Evolutionary conservation across 1,140 invertebrate genomes (phyloP), one percentile per base, ranked within the genome.

Genomic region (Drosophila setifemur): DNA sequence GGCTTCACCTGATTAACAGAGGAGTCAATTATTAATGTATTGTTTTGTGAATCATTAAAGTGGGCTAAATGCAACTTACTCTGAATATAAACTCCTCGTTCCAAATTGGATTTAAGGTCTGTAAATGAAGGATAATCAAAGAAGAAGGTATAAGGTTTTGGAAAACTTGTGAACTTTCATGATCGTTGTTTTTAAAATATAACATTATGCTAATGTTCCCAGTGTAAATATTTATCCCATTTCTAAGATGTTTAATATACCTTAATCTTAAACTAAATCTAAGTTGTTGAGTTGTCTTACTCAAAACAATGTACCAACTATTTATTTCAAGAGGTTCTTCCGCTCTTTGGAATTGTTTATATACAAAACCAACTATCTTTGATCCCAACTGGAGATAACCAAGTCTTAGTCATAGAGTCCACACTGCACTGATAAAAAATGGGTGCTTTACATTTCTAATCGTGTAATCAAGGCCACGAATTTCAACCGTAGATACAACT

Each of bases 41-140:
- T n/a, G n/a, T n/a, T n/a, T n/a, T n/a, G n/a, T n/a, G n/a, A n/a
- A n/a, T n/a, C n/a, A n/a, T n/a, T n/a, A n/a, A 1, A 8, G 2
- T 2, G 8, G 19, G 3, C 0, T 29, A 8, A 6, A 8, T 1
- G 1, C 3, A 19, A 93, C 94, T 94, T 93, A 98, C 97, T 92
- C 96, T 93, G 91, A 98, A 98, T 90, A 98, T 92, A 92, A 98
- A 98, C 92, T 98, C 97, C 93, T 99, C 97, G 91, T 98, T 95
- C 98, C 98, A 99, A 91, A 94, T 93, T 86, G 97, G 98, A 93
- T 98, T 98, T 63, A 99, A 92, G 67, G 97, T 98, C 95, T 97
- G 92, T 50, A 93, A 93, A 91, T 70, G 66, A 73, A 77, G 69
- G 64, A 9, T 58, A 73, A 66, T 75, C 43, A 70, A 4, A 28